Percentiles rank a stretch among this genome's conserved stretches.
Conservation (phyloP, 1,140 invertebrate genomes). For the Drosophila ohnishii region DNA sequence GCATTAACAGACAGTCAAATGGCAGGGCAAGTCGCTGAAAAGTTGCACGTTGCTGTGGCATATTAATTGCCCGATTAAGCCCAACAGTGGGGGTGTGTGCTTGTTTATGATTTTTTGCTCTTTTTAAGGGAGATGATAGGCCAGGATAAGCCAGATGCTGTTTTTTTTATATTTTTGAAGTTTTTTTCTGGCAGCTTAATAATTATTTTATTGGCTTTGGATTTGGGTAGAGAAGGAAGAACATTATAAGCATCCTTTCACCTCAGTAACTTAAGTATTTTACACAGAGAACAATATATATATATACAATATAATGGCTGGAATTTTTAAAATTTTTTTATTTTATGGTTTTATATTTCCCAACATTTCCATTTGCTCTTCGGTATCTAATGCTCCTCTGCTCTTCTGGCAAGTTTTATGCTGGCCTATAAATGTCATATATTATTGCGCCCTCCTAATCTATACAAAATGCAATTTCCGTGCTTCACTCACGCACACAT, state of each 20-base stretch:
- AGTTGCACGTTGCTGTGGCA: constrained; percentile 44
- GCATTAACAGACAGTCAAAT: constrained; percentile 76
- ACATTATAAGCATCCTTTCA: neutral
- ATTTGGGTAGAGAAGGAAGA: no score
- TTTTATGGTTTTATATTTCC: neutral
- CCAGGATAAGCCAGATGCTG: constrained; percentile 25
- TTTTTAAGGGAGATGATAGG: neutral
- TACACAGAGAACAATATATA: neutral
- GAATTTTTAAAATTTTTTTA: neutral
- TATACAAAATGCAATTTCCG: constrained; percentile 75
- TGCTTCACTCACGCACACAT: constrained; percentile 29
- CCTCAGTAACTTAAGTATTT: neutral
- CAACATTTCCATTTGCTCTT: constrained; percentile 16
- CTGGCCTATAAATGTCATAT: constrained; percentile 70
- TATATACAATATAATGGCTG: no score
- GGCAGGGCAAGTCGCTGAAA: constrained; percentile 54
- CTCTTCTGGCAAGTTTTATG: constrained; percentile 28
- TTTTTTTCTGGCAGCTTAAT: constrained; percentile 4
- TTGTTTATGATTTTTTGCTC: constrained; percentile 18
- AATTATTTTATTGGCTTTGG: neutral
- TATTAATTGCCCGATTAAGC: constrained; percentile 30
- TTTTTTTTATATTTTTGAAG: constrained; percentile 3
- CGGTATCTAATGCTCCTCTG: neutral
- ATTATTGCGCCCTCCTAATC: constrained; percentile 68
- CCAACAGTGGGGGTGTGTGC: constrained; percentile 5